Evolutionary conservation across 2,797 vertebrate genomes (phyloP), one percentile per base, ranked within the genome.

Genomic region (Perodicticus potto): DNA sequence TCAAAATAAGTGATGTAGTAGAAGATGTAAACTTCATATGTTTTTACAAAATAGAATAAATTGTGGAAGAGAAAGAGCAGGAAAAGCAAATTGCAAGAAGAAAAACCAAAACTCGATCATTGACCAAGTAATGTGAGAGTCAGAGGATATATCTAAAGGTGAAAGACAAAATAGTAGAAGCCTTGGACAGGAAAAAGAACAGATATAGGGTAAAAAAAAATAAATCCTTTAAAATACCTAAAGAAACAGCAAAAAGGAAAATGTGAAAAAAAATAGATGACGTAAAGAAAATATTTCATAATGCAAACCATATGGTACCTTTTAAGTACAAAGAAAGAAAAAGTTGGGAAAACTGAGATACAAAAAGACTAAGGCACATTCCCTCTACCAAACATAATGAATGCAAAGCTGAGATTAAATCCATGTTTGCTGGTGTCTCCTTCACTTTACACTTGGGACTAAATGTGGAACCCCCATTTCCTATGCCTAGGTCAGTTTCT

Each of bases 11-110:
- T 43, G n/a, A 76, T 90, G 20, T 25, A 70, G 25, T 49, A 76
- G 9, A 69, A 53, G 73, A 20, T 53, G 8, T 34, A 67, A 69
- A 65, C n/a, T 45, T 73, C 86, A 45, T 83, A 40, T 14, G 27
- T 23, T 80, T 94, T 87, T 88, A 49, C 14, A 45, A 91, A 89
- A 45, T 69, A 78, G 43, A 3, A 29, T 83, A 86, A 90, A 80
- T 84, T 69, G 61, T 67, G 10, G 17, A 9, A 86, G 13, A 7
- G 49, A 34, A 73, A 78, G 37, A 45, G 12, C 5, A 3, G 74
- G 53, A 9, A 29, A 37, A 17, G 22, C 32, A 25, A 57, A 43
- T 69, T 40, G 40, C 40, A 40, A 40, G 40, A 40, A 17, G n/a
- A 34, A 81, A 27, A 40, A 53, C 14, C 59, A 86, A 63, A 70